Conservation (phyloP, 2,797 vertebrate genomes). For the Avahi laniger region DNA sequence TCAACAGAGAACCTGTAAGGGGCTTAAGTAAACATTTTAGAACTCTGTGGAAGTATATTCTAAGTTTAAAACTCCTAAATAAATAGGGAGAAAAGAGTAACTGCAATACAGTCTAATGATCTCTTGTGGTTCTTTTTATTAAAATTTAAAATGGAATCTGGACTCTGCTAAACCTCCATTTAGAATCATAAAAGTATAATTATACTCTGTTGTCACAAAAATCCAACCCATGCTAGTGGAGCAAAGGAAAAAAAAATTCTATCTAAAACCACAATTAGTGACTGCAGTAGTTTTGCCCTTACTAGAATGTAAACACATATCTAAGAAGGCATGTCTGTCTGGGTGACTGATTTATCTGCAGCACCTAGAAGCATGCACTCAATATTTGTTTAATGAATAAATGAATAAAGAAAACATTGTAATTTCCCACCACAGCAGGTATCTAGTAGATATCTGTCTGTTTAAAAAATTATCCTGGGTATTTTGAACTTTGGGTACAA, state of each 20-base stretch:
- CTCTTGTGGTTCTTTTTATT: not conserved
- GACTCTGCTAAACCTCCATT: not conserved
- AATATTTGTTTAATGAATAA: not conserved
- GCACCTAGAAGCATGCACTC: not conserved
- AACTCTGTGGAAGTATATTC: not conserved
- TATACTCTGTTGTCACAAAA: not conserved
- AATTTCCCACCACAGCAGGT: not conserved
- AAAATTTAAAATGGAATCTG: not conserved
- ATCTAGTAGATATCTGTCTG: not conserved
- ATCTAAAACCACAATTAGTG: not conserved
- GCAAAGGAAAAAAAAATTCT: not conserved
- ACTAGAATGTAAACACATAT: not conserved
- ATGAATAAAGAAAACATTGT: not conserved
- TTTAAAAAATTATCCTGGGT: not conserved
- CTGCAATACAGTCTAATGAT: not conserved
- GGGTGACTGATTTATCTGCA: not conserved
- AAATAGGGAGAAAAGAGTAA: not conserved
- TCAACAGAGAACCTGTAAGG: not conserved
- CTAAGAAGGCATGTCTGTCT: not conserved
- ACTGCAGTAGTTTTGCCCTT: not conserved
- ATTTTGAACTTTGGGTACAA: not conserved
- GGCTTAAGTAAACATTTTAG: not conserved
- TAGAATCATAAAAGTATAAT: not conserved
- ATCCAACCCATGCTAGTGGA: not conserved
- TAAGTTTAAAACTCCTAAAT: not conserved